A percentile compares a stretch with the other conserved stretches of the same genome.
phyloP scores from a whole-genome alignment of 1,140 invertebrate species.

The Bombus pyrosoma region DNA sequence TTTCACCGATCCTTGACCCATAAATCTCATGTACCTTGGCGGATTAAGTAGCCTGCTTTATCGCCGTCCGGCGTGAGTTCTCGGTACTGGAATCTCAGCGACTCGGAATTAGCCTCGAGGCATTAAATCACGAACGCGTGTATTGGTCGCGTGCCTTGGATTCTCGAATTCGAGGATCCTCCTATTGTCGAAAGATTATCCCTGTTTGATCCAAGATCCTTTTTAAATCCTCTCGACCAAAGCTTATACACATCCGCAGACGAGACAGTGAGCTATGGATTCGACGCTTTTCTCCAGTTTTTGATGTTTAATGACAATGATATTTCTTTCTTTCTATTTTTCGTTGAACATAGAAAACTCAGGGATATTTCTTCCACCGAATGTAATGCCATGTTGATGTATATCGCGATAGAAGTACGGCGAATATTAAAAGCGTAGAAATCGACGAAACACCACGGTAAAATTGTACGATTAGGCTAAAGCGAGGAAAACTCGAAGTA shows the following conservation, averaged over 20 bases:
- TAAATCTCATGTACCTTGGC: constrained; percentile 62
- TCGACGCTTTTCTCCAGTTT: background rate
- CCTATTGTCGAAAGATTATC: background rate
- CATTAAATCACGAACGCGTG: constrained; percentile 65
- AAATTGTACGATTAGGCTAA: background rate
- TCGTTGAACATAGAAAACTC: background rate
- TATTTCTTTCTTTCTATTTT: no score
- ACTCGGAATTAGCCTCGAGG: constrained; percentile 60
- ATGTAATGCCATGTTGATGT: background rate
- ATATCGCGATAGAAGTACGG: background rate
- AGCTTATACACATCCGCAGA: background rate
- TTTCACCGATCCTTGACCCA: constrained; percentile 63
- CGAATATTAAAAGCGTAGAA: background rate
- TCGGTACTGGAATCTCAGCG: constrained; percentile 57
- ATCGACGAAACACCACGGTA: no score
- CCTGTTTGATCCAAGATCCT: background rate
- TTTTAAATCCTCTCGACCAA: background rate
- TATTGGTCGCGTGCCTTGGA: constrained; percentile 49
- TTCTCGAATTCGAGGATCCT: constrained; percentile 22
- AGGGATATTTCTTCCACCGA: background rate
- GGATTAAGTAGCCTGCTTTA: constrained; percentile 70
- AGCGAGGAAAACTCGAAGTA: background rate
- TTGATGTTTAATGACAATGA: background rate
- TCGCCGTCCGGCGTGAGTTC: constrained; percentile 60
- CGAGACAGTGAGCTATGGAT: background rate